Evolutionary conservation across 2,888 invertebrate genomes (phyloP).

Genomic region (Amphipoea lucens): DNA sequence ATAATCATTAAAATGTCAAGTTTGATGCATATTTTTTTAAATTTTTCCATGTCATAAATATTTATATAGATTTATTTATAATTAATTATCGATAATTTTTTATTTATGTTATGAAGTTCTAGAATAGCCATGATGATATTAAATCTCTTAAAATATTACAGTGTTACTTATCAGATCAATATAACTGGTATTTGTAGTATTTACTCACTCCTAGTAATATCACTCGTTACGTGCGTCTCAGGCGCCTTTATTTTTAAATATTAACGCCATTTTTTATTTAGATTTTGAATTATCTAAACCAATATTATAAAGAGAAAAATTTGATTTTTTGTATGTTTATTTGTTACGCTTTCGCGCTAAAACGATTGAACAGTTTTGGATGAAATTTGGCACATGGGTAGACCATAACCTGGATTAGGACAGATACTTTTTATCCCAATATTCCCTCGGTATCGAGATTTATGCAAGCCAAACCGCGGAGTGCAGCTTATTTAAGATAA

Average conservation of each 20-base stretch:
- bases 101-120: not conserved
- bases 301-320: too few species aligned
- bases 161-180: too few species aligned
- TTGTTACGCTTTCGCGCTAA: too few species aligned
- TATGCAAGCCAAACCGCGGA: not conserved
- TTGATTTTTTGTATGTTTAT: too few species aligned
- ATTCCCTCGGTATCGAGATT: not conserved
- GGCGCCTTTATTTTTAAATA: not conserved
- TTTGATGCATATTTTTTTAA: constrained; percentile 37
- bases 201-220: not conserved
- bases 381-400: too few species aligned
- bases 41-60: constrained; percentile 37
- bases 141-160: constrained; percentile 12
- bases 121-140: constrained; percentile 28
- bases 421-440: not conserved
- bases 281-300: not conserved
- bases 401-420: too few species aligned
- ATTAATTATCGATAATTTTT: constrained; percentile 19
- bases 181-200: not conserved
- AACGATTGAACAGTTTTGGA: too few species aligned
- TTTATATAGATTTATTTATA: constrained; percentile 37
- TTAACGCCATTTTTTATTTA: not conserved
- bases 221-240: not conserved
- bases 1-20: constrained; percentile 51
- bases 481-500: not conserved